Percentiles rank a stretch among this genome's conserved stretches.
Conservation (phyloP, 2,797 vertebrate genomes). For the Pempheris klunzingeri region DNA sequence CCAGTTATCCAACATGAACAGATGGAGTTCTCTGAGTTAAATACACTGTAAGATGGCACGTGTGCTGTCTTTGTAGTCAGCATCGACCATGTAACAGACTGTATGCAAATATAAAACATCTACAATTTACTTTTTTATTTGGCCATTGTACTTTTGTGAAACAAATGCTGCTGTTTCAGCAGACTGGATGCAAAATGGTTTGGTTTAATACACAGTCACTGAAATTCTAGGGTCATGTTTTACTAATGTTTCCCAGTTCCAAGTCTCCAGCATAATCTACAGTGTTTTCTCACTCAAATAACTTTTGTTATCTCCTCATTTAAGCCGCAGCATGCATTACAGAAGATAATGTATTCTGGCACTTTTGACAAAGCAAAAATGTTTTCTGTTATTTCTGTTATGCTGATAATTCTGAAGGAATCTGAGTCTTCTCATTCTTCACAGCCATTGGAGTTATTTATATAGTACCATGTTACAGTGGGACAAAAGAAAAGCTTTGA, state of each 20-base stretch:
- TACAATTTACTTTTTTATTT: background rate
- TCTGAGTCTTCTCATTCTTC: background rate
- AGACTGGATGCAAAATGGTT: background rate
- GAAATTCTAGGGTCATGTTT: background rate
- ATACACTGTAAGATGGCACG: conserved; percentile 13
- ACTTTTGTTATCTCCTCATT: conserved; percentile 10
- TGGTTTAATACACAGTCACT: background rate
- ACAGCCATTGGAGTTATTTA: background rate
- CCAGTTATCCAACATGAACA: conserved; percentile 24
- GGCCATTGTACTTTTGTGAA: background rate
- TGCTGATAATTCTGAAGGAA: background rate
- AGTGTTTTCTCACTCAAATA: background rate
- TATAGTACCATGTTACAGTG: background rate
- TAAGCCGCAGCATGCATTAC: background rate
- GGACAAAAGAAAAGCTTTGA: background rate
- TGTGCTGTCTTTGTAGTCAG: conserved; percentile 6
- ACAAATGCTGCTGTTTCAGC: background rate
- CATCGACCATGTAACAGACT: background rate
- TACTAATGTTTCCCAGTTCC: background rate
- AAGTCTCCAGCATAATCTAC: background rate
- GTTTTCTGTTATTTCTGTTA: conserved; percentile 4
- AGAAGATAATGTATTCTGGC: background rate
- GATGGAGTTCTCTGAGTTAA: conserved; percentile 19
- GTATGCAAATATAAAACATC: background rate
- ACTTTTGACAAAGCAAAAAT: background rate